phyloP scores from a whole-genome alignment of 2,113 vertebrate species.

The Oreotrochilus melanogaster region DNA sequence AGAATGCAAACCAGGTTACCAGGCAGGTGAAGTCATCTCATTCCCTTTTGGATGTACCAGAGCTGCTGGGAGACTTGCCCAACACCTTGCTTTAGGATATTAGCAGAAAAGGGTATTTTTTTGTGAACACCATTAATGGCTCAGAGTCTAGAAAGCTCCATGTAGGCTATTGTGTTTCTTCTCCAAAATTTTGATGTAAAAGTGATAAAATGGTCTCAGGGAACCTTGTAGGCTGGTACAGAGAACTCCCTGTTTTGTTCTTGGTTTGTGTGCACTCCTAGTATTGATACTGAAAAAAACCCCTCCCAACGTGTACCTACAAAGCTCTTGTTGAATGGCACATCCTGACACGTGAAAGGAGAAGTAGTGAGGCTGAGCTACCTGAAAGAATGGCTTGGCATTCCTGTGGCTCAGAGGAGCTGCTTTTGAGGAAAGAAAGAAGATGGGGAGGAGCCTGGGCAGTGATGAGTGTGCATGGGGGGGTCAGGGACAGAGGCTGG shows the following conservation, averaged over 20 bases:
- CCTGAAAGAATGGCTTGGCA: slow-evolving; percentile 80
- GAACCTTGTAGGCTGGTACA: not conserved
- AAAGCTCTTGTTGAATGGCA: slow-evolving; percentile 78
- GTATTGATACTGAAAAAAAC: not conserved
- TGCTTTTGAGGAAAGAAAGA: slow-evolving; percentile 64
- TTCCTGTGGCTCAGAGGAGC: slow-evolving; percentile 72
- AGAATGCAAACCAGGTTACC: not conserved
- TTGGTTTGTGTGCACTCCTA: not conserved
- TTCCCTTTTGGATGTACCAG: not conserved
- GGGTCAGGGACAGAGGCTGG: slow-evolving; percentile 1
- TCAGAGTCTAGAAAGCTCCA: not conserved
- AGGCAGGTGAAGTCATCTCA: not conserved
- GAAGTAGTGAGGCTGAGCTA: slow-evolving; percentile 56
- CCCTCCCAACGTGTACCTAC: slow-evolving; percentile 41
- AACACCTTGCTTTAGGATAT: not conserved
- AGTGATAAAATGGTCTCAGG: not conserved
- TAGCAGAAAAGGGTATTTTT: not conserved
- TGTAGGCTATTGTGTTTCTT: not conserved
- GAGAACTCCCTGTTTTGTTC: not conserved
- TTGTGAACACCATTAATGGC: fast-evolving
- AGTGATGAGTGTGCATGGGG: not conserved
- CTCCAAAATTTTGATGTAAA: not conserved
- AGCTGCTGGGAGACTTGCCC: not conserved
- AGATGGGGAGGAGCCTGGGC: slow-evolving; percentile 1
- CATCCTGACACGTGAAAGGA: slow-evolving; percentile 83